phyloP scores from a whole-genome alignment of 2,113 vertebrate species.

The Rhombomys opimus region DNA sequence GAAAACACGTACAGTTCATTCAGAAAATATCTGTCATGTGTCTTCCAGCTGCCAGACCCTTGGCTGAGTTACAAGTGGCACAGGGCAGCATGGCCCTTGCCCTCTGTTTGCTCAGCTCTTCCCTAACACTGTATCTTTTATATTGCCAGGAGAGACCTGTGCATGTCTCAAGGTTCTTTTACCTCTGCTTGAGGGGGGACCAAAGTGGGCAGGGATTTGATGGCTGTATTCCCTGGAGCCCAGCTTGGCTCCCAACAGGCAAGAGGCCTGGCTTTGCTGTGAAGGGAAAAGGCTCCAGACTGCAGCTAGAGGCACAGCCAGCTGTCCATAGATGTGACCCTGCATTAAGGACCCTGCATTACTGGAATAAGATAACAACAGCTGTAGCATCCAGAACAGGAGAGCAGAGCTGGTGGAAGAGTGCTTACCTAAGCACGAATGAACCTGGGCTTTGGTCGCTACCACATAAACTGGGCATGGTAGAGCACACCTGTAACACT shows the following conservation, averaged over 20 bases:
- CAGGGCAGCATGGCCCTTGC: not conserved
- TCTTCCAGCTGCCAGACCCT: not conserved
- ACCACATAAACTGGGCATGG: too few relatives aligned
- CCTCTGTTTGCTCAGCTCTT: not conserved
- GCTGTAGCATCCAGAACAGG: slow-evolving; percentile 17
- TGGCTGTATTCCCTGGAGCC: not conserved
- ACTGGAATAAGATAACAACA: slow-evolving; percentile 44
- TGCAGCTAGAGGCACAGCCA: slow-evolving; percentile 30
- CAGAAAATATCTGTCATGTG: not conserved
- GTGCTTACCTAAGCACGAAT: too few relatives aligned
- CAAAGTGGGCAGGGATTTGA: not conserved
- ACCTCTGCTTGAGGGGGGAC: not conserved
- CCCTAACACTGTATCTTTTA: not conserved
- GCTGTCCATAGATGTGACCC: slow-evolving; percentile 48
- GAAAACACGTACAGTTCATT: slow-evolving; percentile 25
- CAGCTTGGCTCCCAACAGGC: not conserved
- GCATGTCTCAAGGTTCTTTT: not conserved
- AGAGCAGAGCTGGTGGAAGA: not conserved
- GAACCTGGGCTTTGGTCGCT: not conserved
- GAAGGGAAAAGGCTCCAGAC: not conserved
- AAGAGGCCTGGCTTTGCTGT: not conserved
- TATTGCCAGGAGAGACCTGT: not conserved
- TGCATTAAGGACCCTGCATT: not conserved
- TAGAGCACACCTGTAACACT: not conserved
- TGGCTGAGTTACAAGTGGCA: not conserved